Evolutionary conservation across 53 echinoderm and acorn worm genomes (phyloP), one percentile per base, ranked within the genome.

Genomic region (Mesocentrotus franciscanus): DNA sequence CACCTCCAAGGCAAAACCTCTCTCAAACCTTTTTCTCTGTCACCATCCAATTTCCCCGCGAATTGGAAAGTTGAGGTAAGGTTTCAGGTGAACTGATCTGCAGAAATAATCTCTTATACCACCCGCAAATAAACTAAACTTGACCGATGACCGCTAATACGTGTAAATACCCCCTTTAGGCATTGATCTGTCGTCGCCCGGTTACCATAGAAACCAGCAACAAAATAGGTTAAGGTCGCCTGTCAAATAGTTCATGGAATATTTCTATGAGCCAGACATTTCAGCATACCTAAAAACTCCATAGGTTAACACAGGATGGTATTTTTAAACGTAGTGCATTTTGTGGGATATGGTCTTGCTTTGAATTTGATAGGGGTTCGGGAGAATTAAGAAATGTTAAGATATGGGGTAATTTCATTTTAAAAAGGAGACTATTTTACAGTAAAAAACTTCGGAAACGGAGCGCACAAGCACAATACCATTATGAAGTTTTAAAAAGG

Each of bases 71-170:
- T 42, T 81, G 17, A 8, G 81, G 9, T 42, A 32, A 20, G 20
- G 39, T 81, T 81, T 81, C 39, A 42, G 33, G 0, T 78, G 78
- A 78, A 13, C 35, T 12, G 78, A 78, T n/a, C 78, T 78, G 33
- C 78, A 11, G 33, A 2, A 78, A 34, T 0, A 16, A 18, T 42
- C 42, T n/a, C 18, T 22, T 22, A 2, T 81, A 81, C 81, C 81
- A 81, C 81, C 81, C 81, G 81, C 81, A n/a, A 58, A 59, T 87
- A 56, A 87, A 87, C 58, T 58, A 26, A 87, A 87, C 87, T 87
- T 87, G 87, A 87, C 87, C 87, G 29, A 27, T 87, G 58, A 87
- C 81, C 36, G 81, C 81, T 57, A 87, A 59, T 58, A n/a, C 87
- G 58, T 56, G 13, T 87, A 58, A 58, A 27, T 87, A 58, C 59